These are phyloP conservation scores for Diadumene lineata DNA, from an alignment of 92 coral and sea anemone genomes.

Conservation along the genomic window DNA sequence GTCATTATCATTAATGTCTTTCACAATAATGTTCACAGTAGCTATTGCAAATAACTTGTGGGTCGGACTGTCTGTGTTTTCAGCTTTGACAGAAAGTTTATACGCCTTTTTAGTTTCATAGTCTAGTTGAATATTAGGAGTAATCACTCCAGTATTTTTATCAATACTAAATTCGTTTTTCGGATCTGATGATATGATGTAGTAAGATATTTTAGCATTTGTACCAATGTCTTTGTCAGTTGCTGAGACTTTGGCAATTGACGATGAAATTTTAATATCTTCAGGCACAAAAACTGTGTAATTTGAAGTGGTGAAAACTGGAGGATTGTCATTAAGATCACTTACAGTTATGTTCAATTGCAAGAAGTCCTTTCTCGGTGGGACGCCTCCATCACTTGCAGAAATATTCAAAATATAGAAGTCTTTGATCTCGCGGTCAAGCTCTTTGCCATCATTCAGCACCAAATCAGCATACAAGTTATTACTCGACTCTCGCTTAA, in stretches of 20 bases:
- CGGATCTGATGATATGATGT: constrained; percentile 62
- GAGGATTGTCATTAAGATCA: constrained; percentile 78
- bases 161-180: constrained; percentile 51
- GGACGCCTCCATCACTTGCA: constrained; percentile 89
- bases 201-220: constrained; percentile 68
- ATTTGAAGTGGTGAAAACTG: constrained; percentile 53
- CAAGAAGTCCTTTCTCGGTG: constrained; percentile 54
- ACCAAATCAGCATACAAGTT: constrained; percentile 50
- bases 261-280: constrained; percentile 42
- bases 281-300: constrained; percentile 65
- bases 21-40: constrained; percentile 53
- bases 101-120: constrained; percentile 59
- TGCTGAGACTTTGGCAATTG: constrained; percentile 72
- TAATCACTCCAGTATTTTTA: constrained; percentile 60
- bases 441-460: constrained; percentile 52
- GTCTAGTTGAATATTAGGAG: constrained; percentile 51
- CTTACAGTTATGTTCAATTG: constrained; percentile 70
- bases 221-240: constrained; percentile 82
- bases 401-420: constrained; percentile 77
- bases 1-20: constrained; percentile 81
- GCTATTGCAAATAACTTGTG: constrained; percentile 21
- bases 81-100: constrained; percentile 69
- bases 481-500: constrained; percentile 25
- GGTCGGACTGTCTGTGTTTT: constrained; percentile 39
- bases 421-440: constrained; percentile 73